phyloP scores from a whole-genome alignment of 2,113 vertebrate genomes.

The Stigmatopora argus region DNA sequence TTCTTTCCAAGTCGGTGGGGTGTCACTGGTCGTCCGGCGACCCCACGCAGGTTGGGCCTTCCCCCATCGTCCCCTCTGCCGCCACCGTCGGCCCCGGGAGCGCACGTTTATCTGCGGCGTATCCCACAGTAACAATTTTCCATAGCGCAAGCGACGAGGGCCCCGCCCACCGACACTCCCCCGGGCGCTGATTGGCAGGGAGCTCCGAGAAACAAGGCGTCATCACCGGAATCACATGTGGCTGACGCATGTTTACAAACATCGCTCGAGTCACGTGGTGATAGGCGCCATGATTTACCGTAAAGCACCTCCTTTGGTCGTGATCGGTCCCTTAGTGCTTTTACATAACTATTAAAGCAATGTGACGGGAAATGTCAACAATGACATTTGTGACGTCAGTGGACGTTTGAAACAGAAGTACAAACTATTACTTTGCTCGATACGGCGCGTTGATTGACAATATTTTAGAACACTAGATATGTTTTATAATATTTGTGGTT shows the following conservation, averaged over 20 bases:
- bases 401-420: background rate
- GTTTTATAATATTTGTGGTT: too few relatives aligned
- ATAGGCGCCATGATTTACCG: conserved; percentile 50
- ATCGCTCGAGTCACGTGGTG: conserved; percentile 71
- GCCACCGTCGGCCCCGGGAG: conserved; percentile 44
- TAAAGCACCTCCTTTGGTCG: conserved; percentile 53
- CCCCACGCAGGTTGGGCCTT: conserved; percentile 7
- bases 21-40: conserved; percentile 7
- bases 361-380: background rate
- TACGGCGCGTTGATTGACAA: too few relatives aligned
- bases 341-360: background rate
- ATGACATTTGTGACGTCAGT: background rate
- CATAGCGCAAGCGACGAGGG: conserved; percentile 58
- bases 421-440: background rate
- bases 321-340: background rate
- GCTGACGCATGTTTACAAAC: conserved; percentile 81
- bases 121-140: conserved; percentile 65
- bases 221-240: conserved; percentile 72
- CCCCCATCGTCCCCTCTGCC: conserved; percentile 27
- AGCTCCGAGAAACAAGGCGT: conserved; percentile 36
- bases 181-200: conserved; percentile 60
- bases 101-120: conserved; percentile 54
- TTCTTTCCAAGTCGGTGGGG: background rate
- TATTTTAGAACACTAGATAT: too few relatives aligned
- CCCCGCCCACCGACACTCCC: conserved; percentile 70